These are phyloP conservation scores for Thelaira solivaga DNA, from an alignment of 2,888 invertebrate species.

Conservation along the genomic window DNA sequence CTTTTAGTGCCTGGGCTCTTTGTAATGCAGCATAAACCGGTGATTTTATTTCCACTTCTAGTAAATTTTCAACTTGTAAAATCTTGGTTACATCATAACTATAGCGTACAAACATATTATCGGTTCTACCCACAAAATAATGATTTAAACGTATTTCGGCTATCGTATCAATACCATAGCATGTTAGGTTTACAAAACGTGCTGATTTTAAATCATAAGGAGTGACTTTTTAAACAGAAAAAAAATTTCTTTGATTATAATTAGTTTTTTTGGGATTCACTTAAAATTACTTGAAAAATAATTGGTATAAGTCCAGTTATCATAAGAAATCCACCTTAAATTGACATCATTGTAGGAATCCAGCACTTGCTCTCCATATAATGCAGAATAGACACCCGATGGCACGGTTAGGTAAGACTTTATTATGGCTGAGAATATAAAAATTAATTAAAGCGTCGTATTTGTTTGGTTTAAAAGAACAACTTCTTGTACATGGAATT, in stretches of 20 bases:
- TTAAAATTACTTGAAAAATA: constrained; percentile 82
- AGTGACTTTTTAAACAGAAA: constrained; percentile 63
- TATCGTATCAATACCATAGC: constrained; percentile 92
- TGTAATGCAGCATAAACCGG: constrained; percentile 81
- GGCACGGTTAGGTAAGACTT: constrained; percentile 68
- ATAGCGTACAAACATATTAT: constrained; percentile 93
- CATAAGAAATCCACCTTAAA: constrained; percentile 89
- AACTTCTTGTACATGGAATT: too few species aligned
- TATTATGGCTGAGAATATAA: constrained; percentile 65
- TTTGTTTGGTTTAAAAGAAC: too few species aligned
- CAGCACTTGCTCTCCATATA: constrained; percentile 74
- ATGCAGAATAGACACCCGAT: constrained; percentile 74
- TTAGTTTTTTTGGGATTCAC: not conserved
- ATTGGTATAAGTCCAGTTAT: constrained; percentile 87
- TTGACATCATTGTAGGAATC: constrained; percentile 86
- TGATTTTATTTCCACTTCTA: constrained; percentile 82
- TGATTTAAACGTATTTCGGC: constrained; percentile 86
- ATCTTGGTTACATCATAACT: constrained; percentile 82
- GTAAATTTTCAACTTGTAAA: constrained; percentile 78
- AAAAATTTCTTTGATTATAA: not conserved
- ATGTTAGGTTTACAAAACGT: constrained; percentile 79
- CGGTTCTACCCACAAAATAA: constrained; percentile 80
- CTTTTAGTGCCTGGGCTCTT: constrained; percentile 71
- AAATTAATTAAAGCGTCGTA: too few species aligned
- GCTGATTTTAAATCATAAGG: constrained; percentile 66